phyloP scores from a whole-genome alignment of 2,113 vertebrate genomes.

The Malurus melanocephalus region DNA sequence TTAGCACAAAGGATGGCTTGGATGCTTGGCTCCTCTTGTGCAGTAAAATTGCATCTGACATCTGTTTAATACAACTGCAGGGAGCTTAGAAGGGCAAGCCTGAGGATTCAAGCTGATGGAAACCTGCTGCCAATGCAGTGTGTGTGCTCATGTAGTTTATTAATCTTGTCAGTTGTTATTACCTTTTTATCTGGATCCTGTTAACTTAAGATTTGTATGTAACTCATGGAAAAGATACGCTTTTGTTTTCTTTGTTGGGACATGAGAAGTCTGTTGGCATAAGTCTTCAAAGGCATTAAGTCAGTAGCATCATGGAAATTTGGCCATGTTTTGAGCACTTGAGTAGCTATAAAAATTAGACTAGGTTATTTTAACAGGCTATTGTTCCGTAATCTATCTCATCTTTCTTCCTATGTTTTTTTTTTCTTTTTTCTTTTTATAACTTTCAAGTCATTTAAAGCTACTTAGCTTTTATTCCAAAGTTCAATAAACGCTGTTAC shows the following conservation, averaged over 20 bases:
- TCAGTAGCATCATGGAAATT: conserved; percentile 93
- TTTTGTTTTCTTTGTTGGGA: conserved; percentile 72
- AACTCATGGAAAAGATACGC: conserved; percentile 76
- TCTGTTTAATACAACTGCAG: conserved; percentile 72
- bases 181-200: conserved; percentile 78
- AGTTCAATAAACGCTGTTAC: conserved; percentile 11
- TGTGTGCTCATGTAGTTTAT: conserved; percentile 65
- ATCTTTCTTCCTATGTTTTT: conserved; percentile 34
- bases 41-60: conserved; percentile 60
- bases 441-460: conserved; percentile 47
- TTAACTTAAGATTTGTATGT: conserved; percentile 77
- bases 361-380: conserved; percentile 74
- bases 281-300: conserved; percentile 76
- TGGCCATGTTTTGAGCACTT: conserved; percentile 73
- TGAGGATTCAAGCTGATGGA: conserved; percentile 62
- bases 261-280: conserved; percentile 76
- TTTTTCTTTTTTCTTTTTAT: conserved; percentile 53
- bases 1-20: conserved; percentile 6
- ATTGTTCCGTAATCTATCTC: conserved; percentile 62
- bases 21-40: conserved; percentile 30
- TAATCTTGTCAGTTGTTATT: conserved; percentile 80
- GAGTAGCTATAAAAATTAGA: conserved; percentile 70
- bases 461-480: conserved; percentile 1
- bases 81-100: conserved; percentile 51
- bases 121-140: conserved; percentile 44